Conservation (phyloP, 2,888 invertebrate species). For the Nomada ruficornis region DNA sequence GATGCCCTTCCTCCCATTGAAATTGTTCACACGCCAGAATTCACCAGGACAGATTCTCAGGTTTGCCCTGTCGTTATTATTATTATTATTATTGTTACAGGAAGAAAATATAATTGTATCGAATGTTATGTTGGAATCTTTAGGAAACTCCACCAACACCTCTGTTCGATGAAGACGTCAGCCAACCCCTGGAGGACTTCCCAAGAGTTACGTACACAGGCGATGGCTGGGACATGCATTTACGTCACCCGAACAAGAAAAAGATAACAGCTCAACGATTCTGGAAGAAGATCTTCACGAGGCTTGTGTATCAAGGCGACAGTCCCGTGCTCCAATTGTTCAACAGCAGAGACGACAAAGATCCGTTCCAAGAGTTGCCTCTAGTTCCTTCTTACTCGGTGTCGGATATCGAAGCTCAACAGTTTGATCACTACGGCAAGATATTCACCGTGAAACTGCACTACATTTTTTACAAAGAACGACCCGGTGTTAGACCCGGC, state of each 20-base stretch:
- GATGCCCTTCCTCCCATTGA: conserved; percentile 79
- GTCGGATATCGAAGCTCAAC: conserved; percentile 97
- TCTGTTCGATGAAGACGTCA: conserved; percentile 96
- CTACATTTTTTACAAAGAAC: conserved; percentile 98
- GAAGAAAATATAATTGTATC: background rate
- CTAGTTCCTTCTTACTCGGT: conserved; percentile 97
- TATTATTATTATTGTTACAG: too few species aligned
- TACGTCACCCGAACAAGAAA: conserved; percentile 98
- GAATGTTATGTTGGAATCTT: background rate
- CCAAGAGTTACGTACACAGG: conserved; percentile 91
- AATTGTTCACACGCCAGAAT: conserved; percentile 81
- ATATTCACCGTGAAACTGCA: conserved; percentile 99
- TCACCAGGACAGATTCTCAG: conserved; percentile 82
- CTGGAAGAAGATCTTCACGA: conserved; percentile 98
- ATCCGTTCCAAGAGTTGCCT: conserved; percentile 97
- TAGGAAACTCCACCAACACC: conserved; percentile 96
- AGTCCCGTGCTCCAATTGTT: conserved; percentile 94
- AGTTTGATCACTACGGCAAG: conserved; percentile 99
- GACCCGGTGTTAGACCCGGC: conserved; percentile 97
- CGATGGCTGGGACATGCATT: conserved; percentile 98
- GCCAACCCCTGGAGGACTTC: conserved; percentile 96
- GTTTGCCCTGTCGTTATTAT: conserved; percentile 59
- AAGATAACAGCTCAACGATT: conserved; percentile 97
- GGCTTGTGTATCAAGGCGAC: conserved; percentile 91
- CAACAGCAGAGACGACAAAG: conserved; percentile 93